Percentiles rank a stretch among this genome's conserved stretches.
Conservation (phyloP, 2,888 invertebrate genomes). For the Osmoderma eremita region DNA sequence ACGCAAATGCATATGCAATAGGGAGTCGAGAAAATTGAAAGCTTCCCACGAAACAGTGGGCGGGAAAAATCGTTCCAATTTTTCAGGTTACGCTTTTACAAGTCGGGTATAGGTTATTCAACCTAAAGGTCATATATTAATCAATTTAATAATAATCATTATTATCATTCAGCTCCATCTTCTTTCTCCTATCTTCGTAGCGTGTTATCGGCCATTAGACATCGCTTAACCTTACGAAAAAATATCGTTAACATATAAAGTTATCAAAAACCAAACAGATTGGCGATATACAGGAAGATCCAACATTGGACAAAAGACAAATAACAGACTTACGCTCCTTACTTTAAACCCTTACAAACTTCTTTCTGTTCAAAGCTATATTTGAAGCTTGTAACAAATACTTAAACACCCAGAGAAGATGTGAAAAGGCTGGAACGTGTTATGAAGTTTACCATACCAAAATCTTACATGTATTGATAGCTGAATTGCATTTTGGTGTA, state of each 20-base stretch:
- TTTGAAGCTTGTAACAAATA: too few species aligned
- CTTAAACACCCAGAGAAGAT: too few species aligned
- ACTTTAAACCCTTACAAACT: too few species aligned
- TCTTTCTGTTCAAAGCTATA: too few species aligned
- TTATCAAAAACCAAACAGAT: too few species aligned
- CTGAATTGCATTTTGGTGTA: too few species aligned
- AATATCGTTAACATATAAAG: constrained; percentile 10
- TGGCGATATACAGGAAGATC: too few species aligned
- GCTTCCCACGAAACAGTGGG: constrained; percentile 5
- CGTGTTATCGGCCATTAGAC: constrained; percentile 2
- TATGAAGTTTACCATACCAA: too few species aligned
- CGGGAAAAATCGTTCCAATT: constrained; percentile 23
- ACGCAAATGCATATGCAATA: constrained; percentile 32
- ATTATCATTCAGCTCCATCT: constrained; percentile 16
- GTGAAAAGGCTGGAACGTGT: too few species aligned
- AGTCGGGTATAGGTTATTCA: background rate
- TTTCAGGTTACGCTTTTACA: constrained; percentile 16
- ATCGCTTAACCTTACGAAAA: background rate
- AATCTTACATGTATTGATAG: too few species aligned
- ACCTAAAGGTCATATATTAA: constrained; percentile 16
- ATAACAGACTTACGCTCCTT: too few species aligned
- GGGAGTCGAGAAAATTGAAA: constrained; percentile 23
- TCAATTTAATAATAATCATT: constrained; percentile 35
- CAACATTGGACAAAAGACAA: too few species aligned
- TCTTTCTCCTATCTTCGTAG: constrained; percentile 5